These are phyloP conservation scores for Drosophila multiciliata DNA, from an alignment of 2,888 invertebrate species.

Conservation along the genomic window DNA sequence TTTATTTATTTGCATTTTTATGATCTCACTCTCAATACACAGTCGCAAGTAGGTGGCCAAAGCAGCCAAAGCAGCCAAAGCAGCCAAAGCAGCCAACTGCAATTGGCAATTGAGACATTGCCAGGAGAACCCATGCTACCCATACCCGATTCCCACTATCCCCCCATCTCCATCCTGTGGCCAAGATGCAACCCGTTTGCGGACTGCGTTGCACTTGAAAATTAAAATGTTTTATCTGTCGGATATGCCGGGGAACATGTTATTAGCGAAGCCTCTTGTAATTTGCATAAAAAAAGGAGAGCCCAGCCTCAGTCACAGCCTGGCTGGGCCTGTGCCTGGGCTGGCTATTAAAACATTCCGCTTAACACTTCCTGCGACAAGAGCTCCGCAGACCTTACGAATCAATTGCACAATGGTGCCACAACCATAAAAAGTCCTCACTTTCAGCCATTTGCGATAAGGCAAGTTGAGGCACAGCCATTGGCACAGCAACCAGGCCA, in stretches of 20 bases:
- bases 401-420: slow-evolving; percentile 50
- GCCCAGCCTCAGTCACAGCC: slow-evolving; percentile 39
- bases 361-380: slow-evolving; percentile 81
- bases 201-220: slow-evolving; percentile 53
- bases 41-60: slow-evolving; percentile 52
- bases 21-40: slow-evolving; percentile 44
- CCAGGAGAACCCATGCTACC: slow-evolving; percentile 34
- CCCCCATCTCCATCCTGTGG: not conserved
- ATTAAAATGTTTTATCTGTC: slow-evolving; percentile 74
- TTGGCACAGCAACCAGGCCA: not conserved
- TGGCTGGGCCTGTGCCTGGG: slow-evolving; percentile 25
- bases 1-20: slow-evolving; percentile 71
- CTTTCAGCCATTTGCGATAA: slow-evolving; percentile 25
- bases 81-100: slow-evolving; percentile 21
- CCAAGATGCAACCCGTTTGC: slow-evolving; percentile 40
- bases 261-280: slow-evolving; percentile 74
- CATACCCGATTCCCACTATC: not conserved
- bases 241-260: slow-evolving; percentile 66
- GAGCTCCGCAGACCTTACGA: slow-evolving; percentile 27
- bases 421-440: slow-evolving; percentile 5
- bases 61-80: slow-evolving; percentile 3
- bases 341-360: slow-evolving; percentile 76
- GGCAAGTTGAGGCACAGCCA: slow-evolving; percentile 2
- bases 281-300: slow-evolving; percentile 74
- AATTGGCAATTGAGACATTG: slow-evolving; percentile 72